These are phyloP conservation scores for Apodemia mormo DNA, from an alignment of 2,888 invertebrate species.

Conservation along the genomic window DNA sequence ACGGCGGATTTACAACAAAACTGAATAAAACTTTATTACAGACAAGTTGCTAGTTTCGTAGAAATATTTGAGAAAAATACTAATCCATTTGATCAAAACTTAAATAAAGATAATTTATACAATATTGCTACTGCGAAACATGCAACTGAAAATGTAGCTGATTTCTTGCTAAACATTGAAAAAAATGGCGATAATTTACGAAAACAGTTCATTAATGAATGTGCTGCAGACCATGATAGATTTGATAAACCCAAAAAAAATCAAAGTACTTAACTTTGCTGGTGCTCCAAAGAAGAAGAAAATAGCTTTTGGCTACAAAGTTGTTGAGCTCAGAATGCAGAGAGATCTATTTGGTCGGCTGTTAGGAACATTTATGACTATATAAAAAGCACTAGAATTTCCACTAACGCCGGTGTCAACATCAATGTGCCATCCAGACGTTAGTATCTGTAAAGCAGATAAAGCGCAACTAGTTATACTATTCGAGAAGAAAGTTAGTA, in stretches of 20 bases:
- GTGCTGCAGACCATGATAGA: constrained; percentile 11
- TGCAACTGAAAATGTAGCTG: constrained; percentile 15
- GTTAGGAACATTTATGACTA: background rate
- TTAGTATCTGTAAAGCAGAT: constrained; percentile 22
- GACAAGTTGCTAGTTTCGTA: constrained; percentile 24
- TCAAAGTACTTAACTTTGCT: constrained; percentile 24
- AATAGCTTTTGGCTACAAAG: constrained; percentile 20
- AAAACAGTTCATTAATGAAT: constrained; percentile 25
- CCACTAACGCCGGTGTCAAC: constrained; percentile 21
- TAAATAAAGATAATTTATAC: constrained; percentile 6
- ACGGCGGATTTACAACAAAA: background rate
- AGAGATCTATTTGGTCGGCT: constrained; percentile 27
- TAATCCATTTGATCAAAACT: background rate
- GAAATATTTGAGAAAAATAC: constrained; percentile 8
- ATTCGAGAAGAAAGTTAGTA: too few species aligned
- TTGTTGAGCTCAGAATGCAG: constrained; percentile 22
- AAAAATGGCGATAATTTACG: constrained; percentile 13
- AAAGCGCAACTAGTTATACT: constrained; percentile 20
- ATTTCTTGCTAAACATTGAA: constrained; percentile 23
- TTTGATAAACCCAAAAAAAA: constrained; percentile 25
- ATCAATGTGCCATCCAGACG: constrained; percentile 24
- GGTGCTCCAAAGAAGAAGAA: constrained; percentile 22
- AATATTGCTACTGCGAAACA: constrained; percentile 25
- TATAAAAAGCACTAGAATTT: constrained; percentile 21
- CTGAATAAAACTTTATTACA: constrained; percentile 14